These are phyloP conservation scores for Macaca mulatta DNA, from an alignment of 2,113 vertebrate genomes.

Conservation along the genomic window DNA sequence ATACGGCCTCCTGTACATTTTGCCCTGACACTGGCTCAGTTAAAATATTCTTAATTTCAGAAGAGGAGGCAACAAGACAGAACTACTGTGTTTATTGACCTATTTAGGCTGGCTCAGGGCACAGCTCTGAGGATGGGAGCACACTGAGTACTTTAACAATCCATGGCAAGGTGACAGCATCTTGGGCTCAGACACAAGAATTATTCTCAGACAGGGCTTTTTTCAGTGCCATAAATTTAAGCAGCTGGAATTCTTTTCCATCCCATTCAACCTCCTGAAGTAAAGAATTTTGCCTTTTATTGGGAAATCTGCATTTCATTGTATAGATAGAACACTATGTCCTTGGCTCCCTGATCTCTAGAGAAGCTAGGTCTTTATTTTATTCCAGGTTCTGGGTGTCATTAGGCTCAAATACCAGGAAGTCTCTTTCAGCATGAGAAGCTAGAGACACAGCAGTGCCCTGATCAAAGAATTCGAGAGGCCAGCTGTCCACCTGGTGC, in stretches of 20 bases:
- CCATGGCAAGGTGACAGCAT: constrained; percentile 59
- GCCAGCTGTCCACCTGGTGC: not conserved
- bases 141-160: constrained; percentile 40
- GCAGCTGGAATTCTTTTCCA: constrained; percentile 72
- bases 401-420: constrained; percentile 16
- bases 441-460: not conserved
- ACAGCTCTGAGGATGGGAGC: not conserved
- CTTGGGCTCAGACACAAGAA: constrained; percentile 63
- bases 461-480: not conserved
- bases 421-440: constrained; percentile 34
- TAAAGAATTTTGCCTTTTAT: constrained; percentile 75
- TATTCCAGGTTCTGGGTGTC: constrained; percentile 46
- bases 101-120: not conserved
- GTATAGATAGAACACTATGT: constrained; percentile 73
- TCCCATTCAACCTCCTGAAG: constrained; percentile 41
- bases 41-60: constrained; percentile 50
- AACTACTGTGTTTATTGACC: constrained; percentile 24
- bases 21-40: not conserved
- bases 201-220: constrained; percentile 58
- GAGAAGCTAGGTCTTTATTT: constrained; percentile 52
- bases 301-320: constrained; percentile 76
- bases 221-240: constrained; percentile 62
- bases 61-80: not conserved
- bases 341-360: constrained; percentile 55
- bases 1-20: not conserved